These are phyloP conservation scores for Acanthis flammea DNA, from an alignment of 2,797 vertebrate species.

Conservation along the genomic window DNA sequence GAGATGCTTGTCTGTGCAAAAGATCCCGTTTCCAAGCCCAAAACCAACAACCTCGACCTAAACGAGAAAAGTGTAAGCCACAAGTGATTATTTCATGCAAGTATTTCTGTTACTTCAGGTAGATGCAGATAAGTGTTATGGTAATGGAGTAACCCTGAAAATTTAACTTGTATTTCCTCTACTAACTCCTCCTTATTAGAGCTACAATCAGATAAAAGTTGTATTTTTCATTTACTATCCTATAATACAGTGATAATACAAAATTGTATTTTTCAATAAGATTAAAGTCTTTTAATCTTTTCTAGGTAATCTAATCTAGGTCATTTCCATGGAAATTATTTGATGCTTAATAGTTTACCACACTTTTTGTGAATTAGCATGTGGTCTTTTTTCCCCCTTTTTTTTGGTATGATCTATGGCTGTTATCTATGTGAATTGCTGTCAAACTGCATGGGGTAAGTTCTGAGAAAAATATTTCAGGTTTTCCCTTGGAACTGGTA, in stretches of 20 bases:
- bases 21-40: not conserved
- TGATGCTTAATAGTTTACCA: not conserved
- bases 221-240: not conserved
- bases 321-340: not conserved
- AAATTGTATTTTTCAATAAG: not conserved
- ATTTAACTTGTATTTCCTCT: not conserved
- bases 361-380: not conserved
- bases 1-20: not conserved
- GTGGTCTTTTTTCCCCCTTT: fast-evolving
- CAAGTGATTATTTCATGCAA: not conserved
- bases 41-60: not conserved
- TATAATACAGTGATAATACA: not conserved
- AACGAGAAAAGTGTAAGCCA: not conserved
- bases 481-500: not conserved
- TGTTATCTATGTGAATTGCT: not conserved
- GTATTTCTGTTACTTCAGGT: not conserved
- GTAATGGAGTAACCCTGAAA: not conserved
- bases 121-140: not conserved
- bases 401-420: not conserved
- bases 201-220: not conserved
- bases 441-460: not conserved
- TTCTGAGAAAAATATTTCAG: not conserved
- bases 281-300: not conserved
- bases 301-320: not conserved
- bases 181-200: not conserved